Evolutionary conservation across 2,113 vertebrate species (phyloP), one percentile per base, ranked within the genome.

Genomic region (Colius striatus): DNA sequence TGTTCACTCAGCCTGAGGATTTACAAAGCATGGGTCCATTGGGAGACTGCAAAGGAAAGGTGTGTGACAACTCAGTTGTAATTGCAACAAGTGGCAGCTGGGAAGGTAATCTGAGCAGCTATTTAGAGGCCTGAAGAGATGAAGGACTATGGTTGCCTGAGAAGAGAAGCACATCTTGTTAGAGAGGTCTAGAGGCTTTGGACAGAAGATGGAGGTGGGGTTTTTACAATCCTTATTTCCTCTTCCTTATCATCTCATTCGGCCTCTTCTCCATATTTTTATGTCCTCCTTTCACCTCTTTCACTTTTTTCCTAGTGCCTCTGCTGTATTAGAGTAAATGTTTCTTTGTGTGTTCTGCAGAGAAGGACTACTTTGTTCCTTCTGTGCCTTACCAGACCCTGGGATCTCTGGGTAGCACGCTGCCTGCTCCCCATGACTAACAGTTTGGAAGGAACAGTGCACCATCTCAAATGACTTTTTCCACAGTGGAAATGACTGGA

Each of bases 401-500:
- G 51, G 30, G 84, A 96, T 96, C 76, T 75, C 85, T 51, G 79
- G 32, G 76, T 88, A 92, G 73, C 83, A 60, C 17, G 70, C 71
- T 4, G 41, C 50, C 72, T 48, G 86, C 50, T 92, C 70, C 63
- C 92, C 93, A 87, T 95, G 94, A 95, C 95, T 96, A 96, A 97
- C 50, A 21, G 65, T 93, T 91, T 96, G 92, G 94, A 96, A 95
- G 92, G 58, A 93, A 34, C 85, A 92, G 30, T 88, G 47, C 2
- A 0, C 68, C 94, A 92, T 92, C 92, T 96, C 85, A 81, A 67
- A 94, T 93, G 73, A 95, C 87, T 96, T 96, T 97, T 95, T 96
- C 95, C 93, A 88, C 55, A 81, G 82, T 94, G 76, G 92, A 96
- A 95, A 97, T 57, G 67, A 25, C 82, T 90, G 82, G 61, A 73